Evolutionary conservation across 2,113 vertebrate species (phyloP).

Genomic region (Melanostigma gelatinosum): DNA sequence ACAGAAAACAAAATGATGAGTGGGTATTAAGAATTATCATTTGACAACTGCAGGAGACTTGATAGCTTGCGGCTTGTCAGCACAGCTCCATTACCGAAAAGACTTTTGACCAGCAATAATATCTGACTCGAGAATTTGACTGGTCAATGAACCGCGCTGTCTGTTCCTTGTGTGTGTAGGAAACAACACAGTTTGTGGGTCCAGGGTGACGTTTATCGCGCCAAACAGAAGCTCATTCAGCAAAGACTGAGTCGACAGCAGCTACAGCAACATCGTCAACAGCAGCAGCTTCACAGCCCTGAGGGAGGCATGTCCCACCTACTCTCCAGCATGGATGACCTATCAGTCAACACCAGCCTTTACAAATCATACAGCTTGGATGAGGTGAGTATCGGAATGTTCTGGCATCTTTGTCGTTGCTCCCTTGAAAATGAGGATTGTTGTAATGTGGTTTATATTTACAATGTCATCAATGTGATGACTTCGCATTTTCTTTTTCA

Average conservation of each 20-base stretch:
- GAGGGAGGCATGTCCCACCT: constrained; percentile 81
- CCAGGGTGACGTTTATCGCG: constrained; percentile 88
- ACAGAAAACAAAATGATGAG: too few relatives aligned
- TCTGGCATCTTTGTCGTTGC: not conserved
- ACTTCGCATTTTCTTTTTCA: not conserved
- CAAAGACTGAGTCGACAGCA: constrained; percentile 61
- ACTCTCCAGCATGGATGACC: constrained; percentile 87
- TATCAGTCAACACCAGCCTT: constrained; percentile 85
- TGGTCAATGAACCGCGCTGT: not conserved
- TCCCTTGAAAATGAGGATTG: not conserved
- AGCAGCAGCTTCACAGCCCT: constrained; percentile 28
- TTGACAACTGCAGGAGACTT: too few relatives aligned
- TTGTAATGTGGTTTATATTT: not conserved
- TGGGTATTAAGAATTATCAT: too few relatives aligned
- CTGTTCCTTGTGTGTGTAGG: constrained; percentile 70
- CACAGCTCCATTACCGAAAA: not conserved
- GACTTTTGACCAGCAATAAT: not conserved
- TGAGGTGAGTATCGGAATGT: constrained; percentile 80
- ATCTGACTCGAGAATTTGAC: not conserved
- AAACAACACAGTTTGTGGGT: constrained; percentile 90
- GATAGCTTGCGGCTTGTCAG: too few relatives aligned
- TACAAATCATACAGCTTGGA: constrained; percentile 82
- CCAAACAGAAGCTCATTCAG: constrained; percentile 83
- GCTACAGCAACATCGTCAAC: constrained; percentile 49
- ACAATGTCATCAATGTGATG: not conserved